These are phyloP conservation scores for Jaculus jaculus DNA, from an alignment of 2,113 vertebrate species.

Conservation along the genomic window DNA sequence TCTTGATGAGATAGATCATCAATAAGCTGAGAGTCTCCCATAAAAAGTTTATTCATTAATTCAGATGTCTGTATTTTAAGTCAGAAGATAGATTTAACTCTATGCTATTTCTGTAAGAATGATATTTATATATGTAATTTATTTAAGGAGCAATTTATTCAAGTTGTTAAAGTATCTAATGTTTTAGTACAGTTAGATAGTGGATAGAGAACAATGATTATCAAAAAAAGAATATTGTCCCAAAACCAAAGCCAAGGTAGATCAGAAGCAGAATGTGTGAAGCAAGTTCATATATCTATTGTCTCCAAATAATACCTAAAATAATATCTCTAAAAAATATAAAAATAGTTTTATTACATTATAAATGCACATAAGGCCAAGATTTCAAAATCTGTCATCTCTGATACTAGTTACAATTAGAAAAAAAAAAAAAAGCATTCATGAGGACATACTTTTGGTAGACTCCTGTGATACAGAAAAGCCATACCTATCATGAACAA, in stretches of 20 bases:
- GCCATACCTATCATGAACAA: neutral
- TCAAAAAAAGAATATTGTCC: neutral
- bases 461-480: neutral
- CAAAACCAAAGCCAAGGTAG: neutral
- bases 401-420: neutral
- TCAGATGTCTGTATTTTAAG: neutral
- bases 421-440: neutral
- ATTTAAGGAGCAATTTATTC: slow-evolving; percentile 41
- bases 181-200: neutral
- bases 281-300: neutral
- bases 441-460: neutral
- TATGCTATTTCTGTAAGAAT: neutral
- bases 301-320: neutral
- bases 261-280: neutral
- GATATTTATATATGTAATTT: neutral
- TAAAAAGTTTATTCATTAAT: neutral
- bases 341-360: slow-evolving; percentile 40
- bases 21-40: neutral
- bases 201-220: neutral
- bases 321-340: neutral
- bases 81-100: neutral
- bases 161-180: slow-evolving; percentile 15
- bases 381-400: slow-evolving; percentile 31
- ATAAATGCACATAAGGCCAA: slow-evolving; percentile 8
- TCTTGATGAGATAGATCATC: neutral